Conservation (phyloP, 2,113 vertebrate species). For the Xiphophorus hellerii region DNA sequence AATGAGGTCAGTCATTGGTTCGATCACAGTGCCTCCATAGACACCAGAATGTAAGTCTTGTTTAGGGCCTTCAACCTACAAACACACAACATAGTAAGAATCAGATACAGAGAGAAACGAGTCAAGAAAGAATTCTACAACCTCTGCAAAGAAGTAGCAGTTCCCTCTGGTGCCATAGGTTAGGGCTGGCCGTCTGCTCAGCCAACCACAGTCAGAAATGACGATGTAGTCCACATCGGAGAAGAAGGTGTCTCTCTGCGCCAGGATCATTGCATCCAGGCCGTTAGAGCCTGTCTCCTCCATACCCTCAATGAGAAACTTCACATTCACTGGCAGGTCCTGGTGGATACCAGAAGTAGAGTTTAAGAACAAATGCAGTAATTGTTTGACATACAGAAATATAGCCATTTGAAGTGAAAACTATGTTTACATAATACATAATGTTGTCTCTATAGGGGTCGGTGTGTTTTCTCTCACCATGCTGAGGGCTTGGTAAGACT, state of each 20-base stretch:
- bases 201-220: conserved; percentile 84
- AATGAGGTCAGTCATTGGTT: conserved; percentile 84
- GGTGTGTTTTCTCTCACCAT: conserved; percentile 63
- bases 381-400: no score
- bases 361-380: neutral
- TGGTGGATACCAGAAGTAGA: conserved; percentile 33
- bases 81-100: conserved; percentile 5
- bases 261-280: conserved; percentile 77
- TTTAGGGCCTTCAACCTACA: conserved; percentile 79
- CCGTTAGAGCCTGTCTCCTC: conserved; percentile 85
- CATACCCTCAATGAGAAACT: conserved; percentile 86
- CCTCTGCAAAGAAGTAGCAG: conserved; percentile 85
- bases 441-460: no score
- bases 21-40: conserved; percentile 80
- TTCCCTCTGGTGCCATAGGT: conserved; percentile 87
- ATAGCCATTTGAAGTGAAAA: no score
- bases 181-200: conserved; percentile 80
- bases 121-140: conserved; percentile 27
- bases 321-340: conserved; percentile 86
- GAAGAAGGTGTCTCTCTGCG: conserved; percentile 83
- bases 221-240: conserved; percentile 83
- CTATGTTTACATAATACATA: no score
- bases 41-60: conserved; percentile 83
- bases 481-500: conserved; percentile 77
- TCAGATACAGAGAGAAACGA: neutral